Percentiles rank a stretch among this genome's conserved stretches.
Conservation (phyloP, 2,113 vertebrate genomes). For the Hystrix cristata region DNA sequence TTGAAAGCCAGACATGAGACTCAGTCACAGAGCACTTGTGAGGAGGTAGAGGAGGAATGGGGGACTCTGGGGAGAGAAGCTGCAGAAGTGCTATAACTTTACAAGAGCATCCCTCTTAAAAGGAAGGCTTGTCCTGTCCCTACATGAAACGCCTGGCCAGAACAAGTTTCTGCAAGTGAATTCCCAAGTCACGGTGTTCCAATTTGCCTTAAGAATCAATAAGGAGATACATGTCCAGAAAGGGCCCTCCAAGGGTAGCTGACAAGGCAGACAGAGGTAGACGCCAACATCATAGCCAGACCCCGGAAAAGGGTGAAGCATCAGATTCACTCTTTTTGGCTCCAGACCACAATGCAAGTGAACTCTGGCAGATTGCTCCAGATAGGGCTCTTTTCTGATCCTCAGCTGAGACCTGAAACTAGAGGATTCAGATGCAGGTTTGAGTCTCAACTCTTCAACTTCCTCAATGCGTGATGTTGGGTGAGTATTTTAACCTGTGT, state of each 20-base stretch:
- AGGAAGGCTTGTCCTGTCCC: not conserved
- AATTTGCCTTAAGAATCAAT: not conserved
- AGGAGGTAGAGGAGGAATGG: not conserved
- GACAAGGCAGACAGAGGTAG: not conserved
- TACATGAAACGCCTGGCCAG: not conserved
- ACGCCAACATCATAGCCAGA: not conserved
- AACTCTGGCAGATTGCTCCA: not conserved
- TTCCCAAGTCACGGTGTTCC: not conserved
- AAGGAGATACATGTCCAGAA: slow-evolving; percentile 7
- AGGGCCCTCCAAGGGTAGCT: not conserved
- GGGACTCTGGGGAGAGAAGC: not conserved
- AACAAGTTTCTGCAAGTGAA: slow-evolving; percentile 19
- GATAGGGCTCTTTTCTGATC: not conserved
- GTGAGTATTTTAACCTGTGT: not conserved
- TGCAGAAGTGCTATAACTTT: not conserved
- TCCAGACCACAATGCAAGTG: not conserved
- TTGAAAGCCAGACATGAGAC: slow-evolving; percentile 1
- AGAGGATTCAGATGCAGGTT: not conserved
- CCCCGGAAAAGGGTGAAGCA: not conserved
- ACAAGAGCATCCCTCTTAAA: not conserved
- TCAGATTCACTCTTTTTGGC: not conserved
- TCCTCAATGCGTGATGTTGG: not conserved
- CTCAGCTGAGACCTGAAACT: not conserved
- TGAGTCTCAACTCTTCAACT: not conserved
- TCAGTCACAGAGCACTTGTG: not conserved